A percentile compares a stretch with the other conserved stretches of the same genome.
These are phyloP conservation scores for Chouioia cunea DNA, from an alignment of 2,888 invertebrate genomes.

Conservation along the genomic window DNA sequence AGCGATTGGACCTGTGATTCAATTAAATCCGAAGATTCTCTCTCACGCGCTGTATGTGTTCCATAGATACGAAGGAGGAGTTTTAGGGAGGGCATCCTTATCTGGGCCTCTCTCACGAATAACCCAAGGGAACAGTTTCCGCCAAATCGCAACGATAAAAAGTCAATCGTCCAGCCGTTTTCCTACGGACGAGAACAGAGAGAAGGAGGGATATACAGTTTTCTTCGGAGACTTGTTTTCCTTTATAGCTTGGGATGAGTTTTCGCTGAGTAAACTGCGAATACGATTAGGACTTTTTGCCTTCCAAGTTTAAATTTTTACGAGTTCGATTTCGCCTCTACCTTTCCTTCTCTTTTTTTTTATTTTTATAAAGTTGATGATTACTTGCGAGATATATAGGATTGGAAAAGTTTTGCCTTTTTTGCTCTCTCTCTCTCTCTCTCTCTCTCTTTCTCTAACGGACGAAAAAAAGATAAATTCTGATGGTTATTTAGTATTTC, in stretches of 20 bases:
- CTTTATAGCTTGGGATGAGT: not conserved
- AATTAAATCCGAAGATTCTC: conserved; percentile 62
- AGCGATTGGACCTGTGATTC: conserved; percentile 52
- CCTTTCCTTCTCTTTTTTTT: too few species aligned
- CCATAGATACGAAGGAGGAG: conserved; percentile 6
- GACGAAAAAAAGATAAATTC: too few species aligned
- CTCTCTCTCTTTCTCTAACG: too few species aligned
- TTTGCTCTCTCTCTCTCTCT: too few species aligned
- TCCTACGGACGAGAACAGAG: not conserved
- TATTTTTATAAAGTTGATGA: too few species aligned
- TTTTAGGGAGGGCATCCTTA: conserved; percentile 52
- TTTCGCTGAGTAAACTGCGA: not conserved
- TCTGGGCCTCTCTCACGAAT: conserved; percentile 49
- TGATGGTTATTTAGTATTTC: too few species aligned
- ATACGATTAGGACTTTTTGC: too few species aligned
- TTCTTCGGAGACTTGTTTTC: not conserved
- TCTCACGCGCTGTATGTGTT: conserved; percentile 29
- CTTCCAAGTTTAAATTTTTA: too few species aligned
- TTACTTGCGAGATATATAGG: too few species aligned
- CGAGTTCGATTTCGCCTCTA: too few species aligned
- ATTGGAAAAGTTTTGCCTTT: too few species aligned
- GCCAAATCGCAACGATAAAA: conserved; percentile 64
- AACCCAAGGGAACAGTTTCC: conserved; percentile 58
- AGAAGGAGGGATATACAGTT: not conserved
- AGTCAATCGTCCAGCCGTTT: conserved; percentile 56